Evolutionary conservation across 1,140 invertebrate species (phyloP).

Genomic region (Leptopilina boulardi): DNA sequence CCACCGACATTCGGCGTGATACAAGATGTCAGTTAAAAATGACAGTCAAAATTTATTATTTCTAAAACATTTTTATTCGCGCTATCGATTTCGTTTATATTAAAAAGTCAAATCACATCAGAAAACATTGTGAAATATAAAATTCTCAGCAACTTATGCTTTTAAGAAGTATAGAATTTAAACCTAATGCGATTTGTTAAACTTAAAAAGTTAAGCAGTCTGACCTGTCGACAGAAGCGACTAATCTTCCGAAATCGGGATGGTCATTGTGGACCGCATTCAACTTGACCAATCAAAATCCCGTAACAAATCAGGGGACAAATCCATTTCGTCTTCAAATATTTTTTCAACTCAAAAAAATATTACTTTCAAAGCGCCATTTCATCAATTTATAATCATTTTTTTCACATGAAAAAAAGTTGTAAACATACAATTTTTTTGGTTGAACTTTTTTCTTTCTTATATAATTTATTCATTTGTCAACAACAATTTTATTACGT

Average conservation of each 20-base stretch:
- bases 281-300: slow-evolving; percentile 12
- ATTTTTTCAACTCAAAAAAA: not conserved
- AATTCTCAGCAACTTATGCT: slow-evolving; percentile 14
- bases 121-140: slow-evolving; percentile 5
- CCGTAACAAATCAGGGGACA: slow-evolving; percentile 24
- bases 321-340: slow-evolving; percentile 13
- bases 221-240: slow-evolving; percentile 42
- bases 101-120: slow-evolving; percentile 35
- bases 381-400: not conserved
- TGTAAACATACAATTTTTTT: too few relatives aligned
- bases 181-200: slow-evolving; percentile 53
- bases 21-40: too few relatives aligned
- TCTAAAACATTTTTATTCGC: too few relatives aligned
- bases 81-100: too few relatives aligned
- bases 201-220: slow-evolving; percentile 58
- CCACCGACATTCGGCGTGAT: too few relatives aligned
- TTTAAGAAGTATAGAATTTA: not conserved
- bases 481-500: too few relatives aligned
- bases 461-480: too few relatives aligned
- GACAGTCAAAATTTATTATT: too few relatives aligned
- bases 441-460: too few relatives aligned
- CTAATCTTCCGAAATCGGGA: slow-evolving; percentile 38
- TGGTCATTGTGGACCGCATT: not conserved
- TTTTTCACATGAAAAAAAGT: not conserved
- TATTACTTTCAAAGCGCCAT: not conserved